phyloP scores from a whole-genome alignment of 2,888 invertebrate genomes.

The Germaria angustata region DNA sequence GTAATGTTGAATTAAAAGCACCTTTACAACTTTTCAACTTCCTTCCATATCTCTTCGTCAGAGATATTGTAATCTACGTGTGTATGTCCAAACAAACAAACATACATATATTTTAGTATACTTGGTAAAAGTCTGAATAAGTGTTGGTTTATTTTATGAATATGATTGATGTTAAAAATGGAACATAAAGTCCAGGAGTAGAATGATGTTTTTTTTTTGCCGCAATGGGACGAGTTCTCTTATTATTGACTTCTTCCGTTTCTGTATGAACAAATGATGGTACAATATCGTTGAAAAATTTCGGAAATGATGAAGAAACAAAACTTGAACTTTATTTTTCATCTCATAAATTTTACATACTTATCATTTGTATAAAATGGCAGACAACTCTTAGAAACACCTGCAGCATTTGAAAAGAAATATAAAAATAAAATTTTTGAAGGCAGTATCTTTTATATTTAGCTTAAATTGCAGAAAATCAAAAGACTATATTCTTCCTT shows the following conservation, averaged over 20 bases:
- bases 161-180: conserved; percentile 63
- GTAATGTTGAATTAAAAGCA: conserved; percentile 45
- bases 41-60: background rate
- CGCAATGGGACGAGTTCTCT: background rate
- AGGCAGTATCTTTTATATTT: background rate
- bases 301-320: conserved; percentile 1
- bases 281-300: conserved; percentile 34
- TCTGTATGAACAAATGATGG: background rate
- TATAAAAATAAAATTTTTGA: background rate
- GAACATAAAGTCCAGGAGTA: conserved; percentile 36
- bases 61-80: conserved; percentile 10
- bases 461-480: background rate
- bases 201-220: conserved; percentile 26
- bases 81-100: background rate
- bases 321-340: conserved; percentile 18
- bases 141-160: conserved; percentile 41
- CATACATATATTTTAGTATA: background rate
- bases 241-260: background rate
- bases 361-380: conserved; percentile 65
- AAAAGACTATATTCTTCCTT: background rate
- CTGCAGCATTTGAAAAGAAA: conserved; percentile 54
- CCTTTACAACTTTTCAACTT: conserved; percentile 50
- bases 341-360: conserved; percentile 39
- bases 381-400: conserved; percentile 65
- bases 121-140: background rate